These are phyloP conservation scores for Cylas formicarius DNA, from an alignment of 1,140 invertebrate genomes.

Conservation along the genomic window DNA sequence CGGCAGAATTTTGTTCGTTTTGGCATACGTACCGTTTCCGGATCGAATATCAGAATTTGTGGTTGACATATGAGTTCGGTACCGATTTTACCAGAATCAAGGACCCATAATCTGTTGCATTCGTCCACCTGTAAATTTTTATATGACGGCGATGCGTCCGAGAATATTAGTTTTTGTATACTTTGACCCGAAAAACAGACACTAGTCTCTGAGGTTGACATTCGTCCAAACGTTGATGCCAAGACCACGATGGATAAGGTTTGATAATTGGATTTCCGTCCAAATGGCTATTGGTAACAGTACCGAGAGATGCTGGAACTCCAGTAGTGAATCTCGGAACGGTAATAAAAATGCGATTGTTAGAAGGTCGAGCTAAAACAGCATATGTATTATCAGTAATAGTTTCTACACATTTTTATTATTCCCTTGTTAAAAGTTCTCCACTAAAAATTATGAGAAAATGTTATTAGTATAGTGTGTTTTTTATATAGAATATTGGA, in stretches of 20 bases:
- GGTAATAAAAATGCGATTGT: conserved; percentile 51
- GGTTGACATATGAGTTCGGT: conserved; percentile 49
- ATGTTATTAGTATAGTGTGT: no score
- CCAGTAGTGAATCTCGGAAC: conserved; percentile 64
- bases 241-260: conserved; percentile 48
- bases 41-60: conserved; percentile 55
- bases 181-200: conserved; percentile 49
- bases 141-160: conserved; percentile 65
- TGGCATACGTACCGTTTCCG: conserved; percentile 49
- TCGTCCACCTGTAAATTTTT: conserved; percentile 49
- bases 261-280: conserved; percentile 47
- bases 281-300: conserved; percentile 44
- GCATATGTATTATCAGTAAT: no score
- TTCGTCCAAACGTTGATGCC: conserved; percentile 38
- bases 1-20: conserved; percentile 56
- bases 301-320: conserved; percentile 59
- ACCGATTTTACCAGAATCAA: conserved; percentile 54
- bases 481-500: no score
- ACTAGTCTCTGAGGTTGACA: conserved; percentile 42
- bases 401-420: no score
- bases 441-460: no score
- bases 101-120: conserved; percentile 58
- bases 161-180: conserved; percentile 43
- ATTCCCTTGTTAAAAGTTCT: no score
- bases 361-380: no score